These are phyloP conservation scores for Nemotelus nigrinus DNA, from an alignment of 2,888 invertebrate species.

Conservation along the genomic window DNA sequence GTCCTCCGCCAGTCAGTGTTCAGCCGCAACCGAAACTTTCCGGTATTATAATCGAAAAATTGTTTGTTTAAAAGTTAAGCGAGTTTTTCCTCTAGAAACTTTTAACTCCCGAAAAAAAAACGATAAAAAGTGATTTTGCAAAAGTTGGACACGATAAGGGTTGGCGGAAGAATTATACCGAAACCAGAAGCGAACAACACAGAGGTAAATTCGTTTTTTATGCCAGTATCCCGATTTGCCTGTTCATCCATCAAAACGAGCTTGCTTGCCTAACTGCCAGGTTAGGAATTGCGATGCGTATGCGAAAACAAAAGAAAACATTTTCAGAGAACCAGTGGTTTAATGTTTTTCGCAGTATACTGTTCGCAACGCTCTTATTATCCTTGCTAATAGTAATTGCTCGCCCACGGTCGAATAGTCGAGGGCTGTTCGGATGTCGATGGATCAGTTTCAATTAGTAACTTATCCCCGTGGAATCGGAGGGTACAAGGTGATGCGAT, in stretches of 20 bases:
- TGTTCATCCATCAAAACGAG: not conserved
- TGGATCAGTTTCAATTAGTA: constrained; percentile 28
- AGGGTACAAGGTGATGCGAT: no score
- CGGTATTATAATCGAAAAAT: constrained; percentile 49
- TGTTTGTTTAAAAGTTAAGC: constrained; percentile 48
- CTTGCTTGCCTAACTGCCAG: not conserved
- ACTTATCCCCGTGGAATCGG: not conserved
- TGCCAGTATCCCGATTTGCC: not conserved
- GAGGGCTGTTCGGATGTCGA: not conserved
- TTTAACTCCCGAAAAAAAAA: constrained; percentile 30
- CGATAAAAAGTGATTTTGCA: constrained; percentile 40
- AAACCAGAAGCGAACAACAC: not conserved
- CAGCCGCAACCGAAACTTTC: not conserved
- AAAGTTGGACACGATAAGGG: not conserved
- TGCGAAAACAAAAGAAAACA: not conserved
- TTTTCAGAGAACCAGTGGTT: no score
- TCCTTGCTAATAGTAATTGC: constrained; percentile 44
- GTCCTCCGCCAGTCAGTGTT: no score
- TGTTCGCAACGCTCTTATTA: constrained; percentile 24
- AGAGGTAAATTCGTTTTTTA: not conserved
- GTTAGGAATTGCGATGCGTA: not conserved
- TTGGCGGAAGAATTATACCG: not conserved
- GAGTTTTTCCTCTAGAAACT: constrained; percentile 38
- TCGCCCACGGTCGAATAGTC: constrained; percentile 1
- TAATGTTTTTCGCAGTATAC: no score